A percentile compares a stretch with the other conserved stretches of the same genome.
Evolutionary conservation across 2,888 invertebrate species (phyloP).

Genomic region (Oscheius myriophilus): DNA sequence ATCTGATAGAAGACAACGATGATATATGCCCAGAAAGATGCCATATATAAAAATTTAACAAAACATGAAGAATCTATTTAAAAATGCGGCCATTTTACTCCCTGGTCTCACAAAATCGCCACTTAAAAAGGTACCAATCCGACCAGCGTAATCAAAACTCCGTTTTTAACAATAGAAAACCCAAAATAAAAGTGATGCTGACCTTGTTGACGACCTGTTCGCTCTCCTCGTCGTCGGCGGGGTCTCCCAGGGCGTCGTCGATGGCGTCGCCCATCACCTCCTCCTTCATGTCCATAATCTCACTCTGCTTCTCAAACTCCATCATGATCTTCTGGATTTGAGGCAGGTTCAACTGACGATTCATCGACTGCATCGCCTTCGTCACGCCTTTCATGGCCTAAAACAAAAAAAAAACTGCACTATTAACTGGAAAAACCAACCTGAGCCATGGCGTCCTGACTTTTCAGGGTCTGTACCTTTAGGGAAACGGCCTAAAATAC

Average conservation of each 20-base stretch:
- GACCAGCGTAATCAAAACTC: not conserved
- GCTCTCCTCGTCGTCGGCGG: slow-evolving; percentile 95
- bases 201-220: slow-evolving; percentile 68
- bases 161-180: not conserved
- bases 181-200: not conserved
- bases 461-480: slow-evolving; percentile 95
- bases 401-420: slow-evolving; percentile 79
- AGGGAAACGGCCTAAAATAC: slow-evolving; percentile 82
- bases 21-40: too few relatives aligned
- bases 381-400: slow-evolving; percentile 97
- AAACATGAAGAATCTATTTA: too few relatives aligned
- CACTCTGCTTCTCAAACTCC: slow-evolving; percentile 94
- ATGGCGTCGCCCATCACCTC: slow-evolving; percentile 99
- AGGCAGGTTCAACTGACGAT: slow-evolving; percentile 89
- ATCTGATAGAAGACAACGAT: too few relatives aligned
- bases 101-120: not conserved
- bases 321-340: slow-evolving; percentile 91
- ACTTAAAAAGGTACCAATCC: not conserved
- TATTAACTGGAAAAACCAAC: slow-evolving; percentile 31
- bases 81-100: too few relatives aligned
- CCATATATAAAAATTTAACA: too few relatives aligned
- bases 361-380: slow-evolving; percentile 97
- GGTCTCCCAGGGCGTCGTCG: slow-evolving; percentile 98
- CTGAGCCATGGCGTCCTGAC: slow-evolving; percentile 98
- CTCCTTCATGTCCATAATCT: slow-evolving; percentile 99